Base-by-base conservation (phyloP, 2,797 vertebrate species). In the Zalophus californianus region DNA sequence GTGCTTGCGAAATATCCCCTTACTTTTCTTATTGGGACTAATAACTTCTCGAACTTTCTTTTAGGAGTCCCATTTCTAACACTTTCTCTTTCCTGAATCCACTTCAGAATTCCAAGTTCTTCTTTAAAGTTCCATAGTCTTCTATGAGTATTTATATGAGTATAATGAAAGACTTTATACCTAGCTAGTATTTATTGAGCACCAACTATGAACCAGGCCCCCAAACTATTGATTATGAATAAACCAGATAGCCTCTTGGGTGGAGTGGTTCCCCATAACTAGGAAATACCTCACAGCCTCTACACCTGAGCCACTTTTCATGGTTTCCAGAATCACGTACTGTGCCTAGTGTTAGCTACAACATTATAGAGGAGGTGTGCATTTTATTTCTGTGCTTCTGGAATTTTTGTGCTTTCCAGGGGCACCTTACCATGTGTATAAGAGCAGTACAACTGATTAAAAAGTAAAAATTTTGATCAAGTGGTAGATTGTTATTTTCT, bases 401-500 rank as follows among this genome's bases (percentile, higher is more conserved):
- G 23, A 82, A n/a, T 82, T 90, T 80, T 23, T 85, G 48, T 94
- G 32, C n/a, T 91, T 64, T 93, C 60, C 7, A 88, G 85, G 16
- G 86, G 66, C 25, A 83, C 79, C 52, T 80, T 70, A 52, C 14
- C 52, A 35, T n/a, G 82, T 87, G 41, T 27, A 50, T 32, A 29
- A 93, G 41, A 90, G 10, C 35, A 73, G 32, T 27, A 85, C 20
- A 83, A 94, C 20, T 84, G 52, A n/a, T 77, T 93, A 87, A 95
- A 90, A 97, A 64, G 41, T 77, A 29, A 90, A 96, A 60, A 58
- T 68, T 90, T 92, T 52, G 25, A 44, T 93, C 16, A 62, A 86
- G 80, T 54, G 10, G 52, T 86, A 73, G 18, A 85, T 75, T 83
- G 50, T 68, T 54, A 77, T 90, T 96, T 96, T 96, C n/a, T 94